Percentiles rank a stretch among this genome's conserved stretches.
phyloP scores from a whole-genome alignment of 2,113 vertebrate species.

The Apus apus region DNA sequence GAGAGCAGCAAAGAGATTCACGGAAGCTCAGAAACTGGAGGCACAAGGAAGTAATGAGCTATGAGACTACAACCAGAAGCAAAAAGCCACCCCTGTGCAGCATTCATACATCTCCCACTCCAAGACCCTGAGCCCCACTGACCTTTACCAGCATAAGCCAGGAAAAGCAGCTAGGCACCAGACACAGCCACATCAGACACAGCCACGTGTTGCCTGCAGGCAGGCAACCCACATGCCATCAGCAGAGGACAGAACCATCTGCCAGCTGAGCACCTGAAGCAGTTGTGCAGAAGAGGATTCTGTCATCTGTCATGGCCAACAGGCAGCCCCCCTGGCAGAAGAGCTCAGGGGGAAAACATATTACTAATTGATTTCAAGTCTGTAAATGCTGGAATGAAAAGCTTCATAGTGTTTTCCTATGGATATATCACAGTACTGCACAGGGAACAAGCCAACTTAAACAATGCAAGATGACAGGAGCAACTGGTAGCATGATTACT shows the following conservation, averaged over 20 bases:
- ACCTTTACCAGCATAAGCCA: not conserved
- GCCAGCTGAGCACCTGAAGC: not conserved
- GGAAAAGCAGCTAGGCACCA: not conserved
- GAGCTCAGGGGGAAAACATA: not conserved
- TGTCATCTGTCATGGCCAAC: not conserved
- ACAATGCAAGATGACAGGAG: not conserved
- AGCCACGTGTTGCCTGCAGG: not conserved
- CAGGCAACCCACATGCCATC: not conserved
- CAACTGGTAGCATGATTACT: not conserved
- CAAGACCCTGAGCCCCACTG: not conserved
- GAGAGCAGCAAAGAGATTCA: not conserved
- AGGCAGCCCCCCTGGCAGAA: not conserved
- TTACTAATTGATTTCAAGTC: not conserved
- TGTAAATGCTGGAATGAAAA: not conserved
- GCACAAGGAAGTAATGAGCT: not conserved
- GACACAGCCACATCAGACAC: not conserved
- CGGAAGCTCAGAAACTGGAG: not conserved
- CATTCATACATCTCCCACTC: not conserved
- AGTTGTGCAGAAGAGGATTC: not conserved
- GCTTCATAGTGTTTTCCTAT: not conserved
- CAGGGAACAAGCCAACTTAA: not conserved
- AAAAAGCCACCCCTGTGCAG: not conserved
- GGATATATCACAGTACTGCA: not conserved
- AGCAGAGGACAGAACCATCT: not conserved
- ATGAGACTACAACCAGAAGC: not conserved